Evolutionary conservation across 2,113 vertebrate species (phyloP).

Genomic region (Passer domesticus): DNA sequence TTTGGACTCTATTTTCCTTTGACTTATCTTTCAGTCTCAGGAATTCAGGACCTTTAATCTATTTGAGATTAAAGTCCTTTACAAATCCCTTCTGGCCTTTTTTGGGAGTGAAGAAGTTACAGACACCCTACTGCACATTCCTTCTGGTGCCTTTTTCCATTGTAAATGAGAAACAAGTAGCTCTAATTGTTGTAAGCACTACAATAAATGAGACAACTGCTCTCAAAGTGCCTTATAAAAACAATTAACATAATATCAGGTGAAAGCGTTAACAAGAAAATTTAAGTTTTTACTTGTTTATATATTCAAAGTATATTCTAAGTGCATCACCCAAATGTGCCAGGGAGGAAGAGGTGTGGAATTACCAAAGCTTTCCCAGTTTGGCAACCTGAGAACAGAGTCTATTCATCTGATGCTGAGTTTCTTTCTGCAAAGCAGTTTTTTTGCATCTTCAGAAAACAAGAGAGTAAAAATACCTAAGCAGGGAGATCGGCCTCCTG

Average conservation of each 20-base stretch:
- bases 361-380: background rate
- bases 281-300: slow-evolving; percentile 12
- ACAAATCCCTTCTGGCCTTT: slow-evolving; percentile 53
- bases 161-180: slow-evolving; percentile 37
- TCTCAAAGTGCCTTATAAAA: slow-evolving; percentile 29
- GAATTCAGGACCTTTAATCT: slow-evolving; percentile 67
- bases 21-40: slow-evolving; percentile 61
- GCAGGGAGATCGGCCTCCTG: background rate
- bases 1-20: slow-evolving; percentile 59
- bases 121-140: slow-evolving; percentile 43
- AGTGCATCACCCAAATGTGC: background rate
- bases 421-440: background rate
- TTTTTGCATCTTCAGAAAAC: background rate
- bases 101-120: slow-evolving; percentile 41
- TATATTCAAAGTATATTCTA: background rate
- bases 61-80: slow-evolving; percentile 65
- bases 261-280: background rate
- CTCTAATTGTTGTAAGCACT: slow-evolving; percentile 3
- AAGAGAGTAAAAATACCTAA: background rate
- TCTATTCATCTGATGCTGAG: background rate
- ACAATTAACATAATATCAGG: slow-evolving; percentile 41
- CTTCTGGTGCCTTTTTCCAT: background rate
- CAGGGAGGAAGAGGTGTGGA: background rate
- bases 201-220: background rate
- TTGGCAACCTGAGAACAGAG: background rate